Conservation (phyloP, 1,140 invertebrate genomes). For the Macrobrachium nipponense region DNA sequence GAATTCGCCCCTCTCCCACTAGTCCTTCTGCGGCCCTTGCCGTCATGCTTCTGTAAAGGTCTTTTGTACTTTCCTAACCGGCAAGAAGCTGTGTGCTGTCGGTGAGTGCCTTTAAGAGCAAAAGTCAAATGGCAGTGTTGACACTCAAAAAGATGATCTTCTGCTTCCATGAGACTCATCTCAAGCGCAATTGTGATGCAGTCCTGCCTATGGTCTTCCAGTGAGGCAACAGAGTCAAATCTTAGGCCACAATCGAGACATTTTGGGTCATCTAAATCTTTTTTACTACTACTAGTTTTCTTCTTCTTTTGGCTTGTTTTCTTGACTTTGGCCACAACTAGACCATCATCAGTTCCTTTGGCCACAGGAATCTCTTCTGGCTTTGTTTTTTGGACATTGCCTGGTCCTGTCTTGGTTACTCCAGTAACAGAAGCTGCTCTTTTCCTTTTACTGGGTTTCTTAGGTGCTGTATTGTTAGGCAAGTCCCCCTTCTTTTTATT, state of each 20-base stretch:
- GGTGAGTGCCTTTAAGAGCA: constrained; percentile 60
- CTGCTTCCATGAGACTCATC: constrained; percentile 63
- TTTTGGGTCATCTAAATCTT: constrained; percentile 30
- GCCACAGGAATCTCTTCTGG: no score
- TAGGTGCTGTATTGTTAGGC: neutral
- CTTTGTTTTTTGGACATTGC: neutral
- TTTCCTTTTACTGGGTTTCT: constrained; percentile 40
- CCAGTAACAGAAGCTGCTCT: constrained; percentile 33
- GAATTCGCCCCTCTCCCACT: neutral
- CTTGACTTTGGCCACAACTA: no score
- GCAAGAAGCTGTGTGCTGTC: constrained; percentile 61
- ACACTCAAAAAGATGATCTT: constrained; percentile 63
- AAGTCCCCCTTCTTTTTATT: neutral
- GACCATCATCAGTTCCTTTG: no score
- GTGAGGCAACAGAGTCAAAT: constrained; percentile 50
- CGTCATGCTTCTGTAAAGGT: constrained; percentile 3
- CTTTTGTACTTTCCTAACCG: constrained; percentile 41
- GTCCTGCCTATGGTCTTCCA: constrained; percentile 58
- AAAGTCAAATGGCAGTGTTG: constrained; percentile 63
- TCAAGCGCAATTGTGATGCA: constrained; percentile 62
- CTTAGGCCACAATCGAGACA: constrained; percentile 51
- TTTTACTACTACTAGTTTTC: constrained; percentile 15
- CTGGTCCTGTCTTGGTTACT: neutral
- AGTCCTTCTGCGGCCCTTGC: constrained; percentile 17
- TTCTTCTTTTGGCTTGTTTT: constrained; percentile 27